Conservation (phyloP, 1,140 invertebrate genomes). For the Ooceraea biroi region DNA sequence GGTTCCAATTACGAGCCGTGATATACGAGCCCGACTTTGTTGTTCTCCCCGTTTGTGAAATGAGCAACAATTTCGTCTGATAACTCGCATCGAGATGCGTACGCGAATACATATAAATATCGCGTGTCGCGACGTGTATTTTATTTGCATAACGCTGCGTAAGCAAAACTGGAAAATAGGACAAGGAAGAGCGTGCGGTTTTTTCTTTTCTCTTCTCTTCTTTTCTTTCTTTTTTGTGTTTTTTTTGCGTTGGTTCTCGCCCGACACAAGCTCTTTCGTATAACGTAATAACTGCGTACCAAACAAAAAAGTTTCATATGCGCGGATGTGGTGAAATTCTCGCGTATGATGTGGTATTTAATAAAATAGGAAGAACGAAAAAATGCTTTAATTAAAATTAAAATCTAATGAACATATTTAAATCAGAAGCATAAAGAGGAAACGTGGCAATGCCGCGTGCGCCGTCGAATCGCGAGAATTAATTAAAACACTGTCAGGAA, state of each 20-base stretch:
- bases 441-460: slow-evolving; percentile 19
- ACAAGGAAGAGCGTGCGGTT: slow-evolving; percentile 11
- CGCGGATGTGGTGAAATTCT: slow-evolving; percentile 28
- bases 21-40: background rate
- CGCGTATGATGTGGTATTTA: slow-evolving; percentile 34
- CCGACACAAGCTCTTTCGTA: slow-evolving; percentile 18
- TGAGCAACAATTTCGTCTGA: slow-evolving; percentile 16
- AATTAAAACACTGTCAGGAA: slow-evolving; percentile 46
- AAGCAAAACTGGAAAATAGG: slow-evolving; percentile 38
- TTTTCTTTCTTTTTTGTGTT: too few species aligned
- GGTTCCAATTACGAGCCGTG: background rate
- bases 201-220: slow-evolving; percentile 2
- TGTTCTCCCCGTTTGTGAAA: background rate
- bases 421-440: slow-evolving; percentile 27
- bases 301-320: slow-evolving; percentile 41
- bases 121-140: slow-evolving; percentile 32
- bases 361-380: slow-evolving; percentile 38
- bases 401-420: slow-evolving; percentile 49
- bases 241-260: too few species aligned
- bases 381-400: slow-evolving; percentile 57
- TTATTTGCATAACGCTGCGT: slow-evolving; percentile 48
- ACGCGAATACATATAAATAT: slow-evolving; percentile 16
- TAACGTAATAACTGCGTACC: slow-evolving; percentile 33
- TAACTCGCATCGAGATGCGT: slow-evolving; percentile 25
- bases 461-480: slow-evolving; percentile 48